A percentile compares a stretch with the other conserved stretches of the same genome.
These are phyloP conservation scores for Pluvialis apricaria DNA, from an alignment of 2,113 vertebrate species.

Conservation along the genomic window DNA sequence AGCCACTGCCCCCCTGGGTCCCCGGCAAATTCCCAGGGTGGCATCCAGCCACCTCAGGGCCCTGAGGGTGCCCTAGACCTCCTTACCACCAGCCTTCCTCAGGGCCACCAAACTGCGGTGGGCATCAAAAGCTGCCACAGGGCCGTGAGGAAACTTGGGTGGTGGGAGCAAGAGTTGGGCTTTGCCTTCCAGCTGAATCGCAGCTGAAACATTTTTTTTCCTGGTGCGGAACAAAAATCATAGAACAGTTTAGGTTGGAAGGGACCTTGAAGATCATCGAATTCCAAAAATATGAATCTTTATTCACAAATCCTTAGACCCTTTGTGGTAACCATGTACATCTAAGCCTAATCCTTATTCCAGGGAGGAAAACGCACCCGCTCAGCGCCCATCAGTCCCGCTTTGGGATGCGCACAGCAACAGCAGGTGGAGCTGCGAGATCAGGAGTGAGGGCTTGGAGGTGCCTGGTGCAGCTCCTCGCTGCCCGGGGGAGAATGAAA, in stretches of 20 bases:
- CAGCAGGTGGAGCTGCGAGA: constrained; percentile 57
- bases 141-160: rapidly evolving
- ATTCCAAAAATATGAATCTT: not conserved
- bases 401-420: not conserved
- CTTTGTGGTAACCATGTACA: not conserved
- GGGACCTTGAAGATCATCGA: too few species aligned
- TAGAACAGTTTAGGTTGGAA: too few species aligned
- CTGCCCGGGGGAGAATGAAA: not conserved
- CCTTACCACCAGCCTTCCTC: not conserved
- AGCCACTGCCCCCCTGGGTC: too few species aligned
- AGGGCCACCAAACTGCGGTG: not conserved
- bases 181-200: not conserved
- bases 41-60: not conserved
- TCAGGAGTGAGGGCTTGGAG: not conserved
- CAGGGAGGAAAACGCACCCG: rapidly evolving
- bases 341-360: rapidly evolving
- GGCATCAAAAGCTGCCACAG: rapidly evolving
- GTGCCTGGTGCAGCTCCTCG: rapidly evolving
- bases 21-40: not conserved
- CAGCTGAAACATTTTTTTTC: not conserved
- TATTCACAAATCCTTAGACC: not conserved
- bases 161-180: not conserved
- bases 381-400: not conserved
- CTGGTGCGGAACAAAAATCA: not conserved
- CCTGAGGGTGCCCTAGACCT: not conserved